Evolutionary conservation across 2,888 invertebrate genomes (phyloP), one percentile per base, ranked within the genome.

Genomic region (Disparrhopalites patrizii): DNA sequence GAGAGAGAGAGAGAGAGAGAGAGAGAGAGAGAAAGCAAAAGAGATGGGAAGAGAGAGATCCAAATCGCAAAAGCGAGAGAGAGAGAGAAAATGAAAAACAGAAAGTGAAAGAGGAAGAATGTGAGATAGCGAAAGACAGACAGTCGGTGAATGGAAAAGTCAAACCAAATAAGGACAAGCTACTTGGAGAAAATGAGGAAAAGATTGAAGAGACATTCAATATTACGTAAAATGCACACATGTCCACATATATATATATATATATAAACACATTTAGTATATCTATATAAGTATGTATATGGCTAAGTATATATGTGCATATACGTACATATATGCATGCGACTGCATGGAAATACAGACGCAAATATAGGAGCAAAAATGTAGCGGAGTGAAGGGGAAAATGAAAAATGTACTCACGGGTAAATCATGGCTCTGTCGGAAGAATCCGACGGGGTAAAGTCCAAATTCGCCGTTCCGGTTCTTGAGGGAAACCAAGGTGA

Each of bases 401-500:
- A 36, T 36, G 36, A 36, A 36, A 36, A 36, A 36, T 47, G 47
- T 47, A 82, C 86, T 86, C 83, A 94, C 95, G 78, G 93, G 93
- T 65, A 82, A 83, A 68, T 83, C 81, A 79, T 75, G 83, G 18
- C 70, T 76, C 47, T 79, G 77, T 25, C 76, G 76, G 70, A 82
- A 82, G 2, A 79, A 79, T 1, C 81, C 82, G n/a, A 81, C 79
- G 1, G 81, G 81, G 69, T 78, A 78, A 52, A 82, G 75, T 0
- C 80, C 81, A 72, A 76, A 78, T 36, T 77, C 77, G 13, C 76
- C 77, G 7, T 70, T 66, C 10, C 70, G 69, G 3, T 65, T 71
- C 60, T 75, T 77, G 3, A 79, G 68, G 3, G 88, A 87, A 73
- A 95, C 84, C 69, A 95, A 82, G 0, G 94, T 93, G 81, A 93